phyloP scores from a whole-genome alignment of 2,888 invertebrate species.

The Taphrorychus bicolor region DNA sequence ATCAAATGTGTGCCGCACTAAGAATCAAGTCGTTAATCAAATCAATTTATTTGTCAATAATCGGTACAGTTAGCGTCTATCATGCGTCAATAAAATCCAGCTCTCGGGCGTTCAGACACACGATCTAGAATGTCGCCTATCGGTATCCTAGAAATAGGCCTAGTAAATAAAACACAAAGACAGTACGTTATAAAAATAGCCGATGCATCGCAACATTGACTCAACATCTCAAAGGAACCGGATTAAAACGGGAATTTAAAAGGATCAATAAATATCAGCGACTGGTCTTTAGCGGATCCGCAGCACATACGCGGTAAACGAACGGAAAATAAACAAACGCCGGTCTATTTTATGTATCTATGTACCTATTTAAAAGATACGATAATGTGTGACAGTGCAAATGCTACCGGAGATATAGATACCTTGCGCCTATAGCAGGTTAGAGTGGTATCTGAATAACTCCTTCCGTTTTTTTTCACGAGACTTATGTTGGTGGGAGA shows the following conservation, averaged over 20 bases:
- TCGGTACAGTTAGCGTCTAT: neutral
- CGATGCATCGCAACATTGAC: constrained; percentile 28
- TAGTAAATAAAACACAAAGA: constrained; percentile 20
- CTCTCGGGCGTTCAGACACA: neutral
- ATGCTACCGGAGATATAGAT: too few relatives aligned
- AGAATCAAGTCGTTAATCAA: too few relatives aligned
- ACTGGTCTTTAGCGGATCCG: constrained; percentile 20
- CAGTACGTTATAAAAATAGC: constrained; percentile 30
- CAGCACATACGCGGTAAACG: constrained; percentile 17
- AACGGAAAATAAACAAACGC: constrained; percentile 5
- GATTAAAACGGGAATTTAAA: constrained; percentile 34
- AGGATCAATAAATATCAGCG: constrained; percentile 29
- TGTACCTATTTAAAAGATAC: too few relatives aligned
- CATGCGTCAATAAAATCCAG: neutral
- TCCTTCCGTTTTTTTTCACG: too few relatives aligned
- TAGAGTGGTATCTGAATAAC: too few relatives aligned
- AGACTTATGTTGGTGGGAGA: too few relatives aligned
- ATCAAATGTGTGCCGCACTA: too few relatives aligned
- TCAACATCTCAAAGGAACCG: constrained; percentile 30
- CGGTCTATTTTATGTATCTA: constrained; percentile 9
- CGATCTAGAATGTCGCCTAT: neutral
- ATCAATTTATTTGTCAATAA: neutral
- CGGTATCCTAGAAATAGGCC: constrained; percentile 19
- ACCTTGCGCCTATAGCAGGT: too few relatives aligned
- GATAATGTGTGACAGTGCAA: too few relatives aligned